Percentiles rank a stretch among this genome's conserved stretches.
Conservation (phyloP, 1,140 invertebrate genomes). For the Drosophila suzukii region DNA sequence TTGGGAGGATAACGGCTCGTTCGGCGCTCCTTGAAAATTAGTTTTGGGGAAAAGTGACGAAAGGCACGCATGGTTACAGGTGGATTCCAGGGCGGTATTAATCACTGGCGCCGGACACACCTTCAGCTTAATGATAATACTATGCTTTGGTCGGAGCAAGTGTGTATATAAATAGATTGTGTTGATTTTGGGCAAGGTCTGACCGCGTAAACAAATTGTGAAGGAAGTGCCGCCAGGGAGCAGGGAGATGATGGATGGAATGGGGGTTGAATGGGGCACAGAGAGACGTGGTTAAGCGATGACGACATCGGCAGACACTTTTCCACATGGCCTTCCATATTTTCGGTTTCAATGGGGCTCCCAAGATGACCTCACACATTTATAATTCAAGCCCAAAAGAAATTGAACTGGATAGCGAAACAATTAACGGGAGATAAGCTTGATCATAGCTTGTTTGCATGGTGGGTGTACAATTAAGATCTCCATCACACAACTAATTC, state of each 20-base stretch:
- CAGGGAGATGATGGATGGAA: neutral
- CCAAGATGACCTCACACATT: constrained; percentile 13
- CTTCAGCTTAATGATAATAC: constrained; percentile 11
- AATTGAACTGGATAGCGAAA: neutral
- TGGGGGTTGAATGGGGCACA: neutral
- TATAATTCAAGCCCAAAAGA: neutral
- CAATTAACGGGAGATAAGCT: constrained; percentile 13
- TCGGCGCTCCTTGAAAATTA: neutral
- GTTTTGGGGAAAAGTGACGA: constrained; percentile 1
- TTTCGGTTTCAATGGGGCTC: neutral
- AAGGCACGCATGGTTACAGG: constrained; percentile 9
- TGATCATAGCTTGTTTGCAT: constrained; percentile 20
- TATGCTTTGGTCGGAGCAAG: neutral
- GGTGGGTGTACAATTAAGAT: constrained; percentile 15
- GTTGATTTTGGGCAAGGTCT: constrained; percentile 12
- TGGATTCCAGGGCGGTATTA: neutral
- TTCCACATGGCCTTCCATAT: constrained; percentile 1
- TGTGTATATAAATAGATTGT: constrained; percentile 28
- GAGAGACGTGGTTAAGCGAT: neutral
- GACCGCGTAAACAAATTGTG: constrained; percentile 5
- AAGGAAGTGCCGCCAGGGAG: neutral
- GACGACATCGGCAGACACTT: constrained; percentile 15
- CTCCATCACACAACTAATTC: constrained; percentile 4
- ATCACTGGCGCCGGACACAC: constrained; percentile 26
- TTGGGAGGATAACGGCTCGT: neutral